Percentiles rank a stretch among this genome's conserved stretches.
phyloP scores from a whole-genome alignment of 2,888 invertebrate genomes.

The Lasioglossum zephyrum region DNA sequence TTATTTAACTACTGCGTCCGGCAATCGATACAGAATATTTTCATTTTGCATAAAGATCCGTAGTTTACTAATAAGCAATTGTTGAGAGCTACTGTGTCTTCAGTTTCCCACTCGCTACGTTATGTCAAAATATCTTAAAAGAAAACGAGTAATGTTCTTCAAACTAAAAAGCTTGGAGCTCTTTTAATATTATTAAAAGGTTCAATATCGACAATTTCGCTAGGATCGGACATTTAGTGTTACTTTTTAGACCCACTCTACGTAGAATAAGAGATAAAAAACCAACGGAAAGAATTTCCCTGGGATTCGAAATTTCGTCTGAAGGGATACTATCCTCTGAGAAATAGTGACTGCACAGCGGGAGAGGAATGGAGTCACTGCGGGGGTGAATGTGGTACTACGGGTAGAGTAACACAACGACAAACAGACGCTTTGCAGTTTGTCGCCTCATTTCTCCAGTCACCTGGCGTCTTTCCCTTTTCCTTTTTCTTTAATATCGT shows the following conservation, averaged over 20 bases:
- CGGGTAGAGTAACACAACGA: slow-evolving; percentile 55
- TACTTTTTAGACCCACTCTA: not conserved
- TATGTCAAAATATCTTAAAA: not conserved
- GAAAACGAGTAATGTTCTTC: not conserved
- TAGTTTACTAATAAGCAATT: too few species aligned
- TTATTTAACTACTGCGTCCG: too few species aligned
- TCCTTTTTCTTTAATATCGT: slow-evolving; percentile 62
- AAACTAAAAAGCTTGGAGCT: not conserved
- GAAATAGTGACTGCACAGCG: slow-evolving; percentile 34
- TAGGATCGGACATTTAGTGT: not conserved
- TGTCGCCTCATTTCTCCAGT: slow-evolving; percentile 71
- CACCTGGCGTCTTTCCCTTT: slow-evolving; percentile 52
- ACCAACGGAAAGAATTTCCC: not conserved
- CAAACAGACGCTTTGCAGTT: slow-evolving; percentile 65
- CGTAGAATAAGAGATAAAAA: not conserved
- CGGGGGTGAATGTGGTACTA: not conserved
- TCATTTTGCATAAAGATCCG: too few species aligned
- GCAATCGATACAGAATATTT: too few species aligned
- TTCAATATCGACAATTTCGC: not conserved
- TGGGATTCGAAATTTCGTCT: not conserved
- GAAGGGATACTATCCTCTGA: slow-evolving; percentile 22
- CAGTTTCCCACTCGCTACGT: too few species aligned
- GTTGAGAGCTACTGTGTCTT: too few species aligned
- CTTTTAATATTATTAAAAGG: not conserved
- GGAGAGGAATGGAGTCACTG: slow-evolving; percentile 37